A percentile compares a stretch with the other conserved stretches of the same genome.
phyloP scores from a whole-genome alignment of 2,888 invertebrate genomes.

The Nephrotoma guestfalica region DNA sequence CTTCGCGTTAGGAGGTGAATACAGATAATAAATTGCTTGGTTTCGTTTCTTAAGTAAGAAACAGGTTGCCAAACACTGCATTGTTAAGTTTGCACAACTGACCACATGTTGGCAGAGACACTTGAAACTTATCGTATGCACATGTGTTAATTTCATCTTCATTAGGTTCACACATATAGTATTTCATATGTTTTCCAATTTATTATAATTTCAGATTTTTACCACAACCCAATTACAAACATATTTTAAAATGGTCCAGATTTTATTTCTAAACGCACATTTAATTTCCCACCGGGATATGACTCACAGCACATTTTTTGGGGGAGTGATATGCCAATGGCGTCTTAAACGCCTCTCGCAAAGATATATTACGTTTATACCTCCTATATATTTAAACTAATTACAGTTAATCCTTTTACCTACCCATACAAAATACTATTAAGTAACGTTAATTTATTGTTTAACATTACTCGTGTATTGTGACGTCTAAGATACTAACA shows the following conservation, averaged over 20 bases:
- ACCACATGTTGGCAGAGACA: not conserved
- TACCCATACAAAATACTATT: not conserved
- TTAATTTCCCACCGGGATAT: not conserved
- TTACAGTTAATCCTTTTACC: not conserved
- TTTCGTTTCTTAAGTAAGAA: not conserved
- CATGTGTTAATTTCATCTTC: not conserved
- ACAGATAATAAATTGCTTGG: too few relatives aligned
- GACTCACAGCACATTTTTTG: not conserved
- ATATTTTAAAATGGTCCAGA: not conserved
- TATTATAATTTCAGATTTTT: not conserved
- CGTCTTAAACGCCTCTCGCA: not conserved
- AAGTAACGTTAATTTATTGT: not conserved
- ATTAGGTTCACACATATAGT: not conserved
- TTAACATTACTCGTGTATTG: not conserved
- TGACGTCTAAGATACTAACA: not conserved
- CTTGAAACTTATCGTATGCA: not conserved
- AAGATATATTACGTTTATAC: not conserved
- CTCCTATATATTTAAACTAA: not conserved
- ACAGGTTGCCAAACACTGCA: not conserved
- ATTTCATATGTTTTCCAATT: too few relatives aligned
- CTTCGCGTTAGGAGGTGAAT: too few relatives aligned
- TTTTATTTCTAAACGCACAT: not conserved
- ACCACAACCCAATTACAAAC: not conserved
- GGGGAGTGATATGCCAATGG: not conserved
- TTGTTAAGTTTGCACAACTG: not conserved